A percentile compares a stretch with the other conserved stretches of the same genome.
Evolutionary conservation across 1,140 invertebrate species (phyloP).

Genomic region (Drosophila novamexicana): DNA sequence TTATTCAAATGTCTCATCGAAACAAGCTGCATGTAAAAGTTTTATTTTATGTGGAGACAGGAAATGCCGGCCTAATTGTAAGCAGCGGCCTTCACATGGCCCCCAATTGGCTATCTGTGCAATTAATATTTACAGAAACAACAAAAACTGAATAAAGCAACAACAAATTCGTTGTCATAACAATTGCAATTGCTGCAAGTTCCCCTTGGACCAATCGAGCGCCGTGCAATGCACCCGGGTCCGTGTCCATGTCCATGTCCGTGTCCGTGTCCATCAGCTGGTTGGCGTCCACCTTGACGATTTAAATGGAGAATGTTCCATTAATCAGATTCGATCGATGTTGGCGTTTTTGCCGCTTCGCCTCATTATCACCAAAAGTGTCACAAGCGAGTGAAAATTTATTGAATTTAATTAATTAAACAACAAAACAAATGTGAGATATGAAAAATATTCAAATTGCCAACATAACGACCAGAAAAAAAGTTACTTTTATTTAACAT

Average conservation of each 20-base stretch:
- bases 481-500: slow-evolving; percentile 20
- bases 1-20: slow-evolving; percentile 28
- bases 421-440: slow-evolving; percentile 44
- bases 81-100: slow-evolving; percentile 25
- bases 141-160: background rate
- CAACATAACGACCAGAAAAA: slow-evolving; percentile 24
- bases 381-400: slow-evolving; percentile 66
- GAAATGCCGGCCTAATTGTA: slow-evolving; percentile 69
- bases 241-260: slow-evolving; percentile 36
- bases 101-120: slow-evolving; percentile 25
- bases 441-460: slow-evolving; percentile 21
- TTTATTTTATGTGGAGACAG: slow-evolving; percentile 31
- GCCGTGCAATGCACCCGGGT: slow-evolving; percentile 48
- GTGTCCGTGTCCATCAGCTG: slow-evolving; percentile 26
- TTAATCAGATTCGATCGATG: slow-evolving; percentile 70
- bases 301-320: slow-evolving; percentile 59
- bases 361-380: slow-evolving; percentile 71
- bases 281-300: slow-evolving; percentile 29
- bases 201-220: slow-evolving; percentile 28
- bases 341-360: slow-evolving; percentile 36
- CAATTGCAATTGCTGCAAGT: slow-evolving; percentile 39
- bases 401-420: slow-evolving; percentile 64
- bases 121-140: slow-evolving; percentile 54
- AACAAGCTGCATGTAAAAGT: slow-evolving; percentile 22
- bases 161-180: slow-evolving; percentile 37